Percentiles rank a stretch among this genome's conserved stretches.
Evolutionary conservation across 1,140 invertebrate genomes (phyloP).

Genomic region (Neomicropteryx cornuta): DNA sequence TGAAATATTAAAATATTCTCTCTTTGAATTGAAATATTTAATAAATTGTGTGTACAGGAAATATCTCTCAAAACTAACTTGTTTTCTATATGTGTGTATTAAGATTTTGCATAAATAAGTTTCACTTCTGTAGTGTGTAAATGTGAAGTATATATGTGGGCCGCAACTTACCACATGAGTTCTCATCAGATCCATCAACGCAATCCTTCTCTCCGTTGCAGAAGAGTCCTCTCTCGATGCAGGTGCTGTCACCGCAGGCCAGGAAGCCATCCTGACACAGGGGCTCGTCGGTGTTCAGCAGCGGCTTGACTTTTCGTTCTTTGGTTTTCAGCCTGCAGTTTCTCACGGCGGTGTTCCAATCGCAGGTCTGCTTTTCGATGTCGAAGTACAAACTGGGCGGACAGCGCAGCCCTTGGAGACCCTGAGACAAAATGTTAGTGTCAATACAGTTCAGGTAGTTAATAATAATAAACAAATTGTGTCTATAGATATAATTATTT

Average conservation of each 20-base stretch:
- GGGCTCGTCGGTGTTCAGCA: conserved; percentile 84
- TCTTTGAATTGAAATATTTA: no score
- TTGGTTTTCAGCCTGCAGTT: conserved; percentile 89
- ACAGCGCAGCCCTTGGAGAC: conserved; percentile 85
- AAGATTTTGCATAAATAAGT: no score
- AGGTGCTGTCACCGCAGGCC: conserved; percentile 77
- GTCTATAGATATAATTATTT: no score
- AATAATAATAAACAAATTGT: conserved; percentile 2
- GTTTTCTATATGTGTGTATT: no score
- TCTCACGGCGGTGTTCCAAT: conserved; percentile 89
- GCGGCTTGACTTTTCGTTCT: conserved; percentile 79
- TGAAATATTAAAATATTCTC: no score
- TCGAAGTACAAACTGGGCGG: conserved; percentile 89
- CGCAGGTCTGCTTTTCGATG: conserved; percentile 92
- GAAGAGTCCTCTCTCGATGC: conserved; percentile 83
- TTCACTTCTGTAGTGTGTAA: no score
- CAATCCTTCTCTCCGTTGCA: conserved; percentile 92
- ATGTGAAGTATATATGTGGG: no score
- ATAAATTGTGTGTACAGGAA: no score
- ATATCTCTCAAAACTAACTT: no score
- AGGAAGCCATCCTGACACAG: conserved; percentile 77
- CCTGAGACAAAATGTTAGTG: conserved; percentile 38
- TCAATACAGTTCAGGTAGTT: conserved; percentile 5
- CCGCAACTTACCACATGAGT: conserved; percentile 81
- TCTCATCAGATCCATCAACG: conserved; percentile 80